phyloP scores from a whole-genome alignment of 2,113 vertebrate genomes.

The Nyctibius bracteatus region DNA sequence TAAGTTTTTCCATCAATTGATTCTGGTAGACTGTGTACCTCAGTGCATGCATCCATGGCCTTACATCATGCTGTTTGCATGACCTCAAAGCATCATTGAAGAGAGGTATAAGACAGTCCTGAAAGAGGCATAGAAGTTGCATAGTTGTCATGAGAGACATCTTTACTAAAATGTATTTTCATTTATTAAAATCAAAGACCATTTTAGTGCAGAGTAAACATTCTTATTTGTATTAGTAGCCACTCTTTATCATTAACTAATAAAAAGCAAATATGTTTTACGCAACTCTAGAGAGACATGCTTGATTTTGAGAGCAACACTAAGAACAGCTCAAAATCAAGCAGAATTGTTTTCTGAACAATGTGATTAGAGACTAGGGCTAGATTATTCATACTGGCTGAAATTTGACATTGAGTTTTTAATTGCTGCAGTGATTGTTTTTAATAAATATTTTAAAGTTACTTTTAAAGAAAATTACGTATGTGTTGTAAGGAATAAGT shows the following conservation, averaged over 20 bases:
- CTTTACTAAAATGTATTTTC: not conserved
- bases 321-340: not conserved
- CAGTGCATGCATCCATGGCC: conserved; percentile 92
- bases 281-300: not conserved
- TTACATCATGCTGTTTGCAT: conserved; percentile 94
- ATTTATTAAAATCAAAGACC: not conserved
- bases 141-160: not conserved
- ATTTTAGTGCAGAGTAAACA: not conserved
- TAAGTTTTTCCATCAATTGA: conserved; percentile 83
- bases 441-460: not conserved
- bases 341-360: not conserved
- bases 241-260: not conserved
- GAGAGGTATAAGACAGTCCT: conserved; percentile 93
- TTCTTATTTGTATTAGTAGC: not conserved
- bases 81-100: conserved; percentile 90
- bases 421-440: not conserved
- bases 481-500: not conserved
- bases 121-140: not conserved
- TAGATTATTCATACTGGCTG: not conserved
- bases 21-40: conserved; percentile 92
- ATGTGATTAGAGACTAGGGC: not conserved
- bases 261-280: not conserved
- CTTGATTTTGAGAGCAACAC: not conserved
- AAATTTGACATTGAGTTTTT: not conserved
- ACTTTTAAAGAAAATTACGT: not conserved